Evolutionary conservation across 2,888 invertebrate genomes (phyloP).

Genomic region (Tetragonisca angustula): DNA sequence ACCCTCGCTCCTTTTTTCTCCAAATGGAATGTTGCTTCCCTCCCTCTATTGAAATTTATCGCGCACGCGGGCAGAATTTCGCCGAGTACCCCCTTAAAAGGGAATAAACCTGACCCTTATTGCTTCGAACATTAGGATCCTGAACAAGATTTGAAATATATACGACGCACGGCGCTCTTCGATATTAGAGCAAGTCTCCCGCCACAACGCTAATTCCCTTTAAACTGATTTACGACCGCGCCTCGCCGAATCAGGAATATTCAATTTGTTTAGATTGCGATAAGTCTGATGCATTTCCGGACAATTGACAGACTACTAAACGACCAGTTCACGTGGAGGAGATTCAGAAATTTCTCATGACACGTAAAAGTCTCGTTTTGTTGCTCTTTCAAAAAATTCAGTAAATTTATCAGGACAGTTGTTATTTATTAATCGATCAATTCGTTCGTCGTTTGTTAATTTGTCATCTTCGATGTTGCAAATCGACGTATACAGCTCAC

Average conservation of each 20-base stretch:
- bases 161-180: neutral
- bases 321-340: too few relatives aligned
- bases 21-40: constrained; percentile 25
- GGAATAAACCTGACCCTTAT: constrained; percentile 26
- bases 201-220: neutral
- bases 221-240: neutral
- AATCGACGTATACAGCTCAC: too few relatives aligned
- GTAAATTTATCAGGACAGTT: neutral
- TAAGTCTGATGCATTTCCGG: neutral
- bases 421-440: neutral
- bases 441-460: neutral
- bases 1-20: neutral
- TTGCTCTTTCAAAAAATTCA: neutral
- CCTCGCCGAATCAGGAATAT: neutral
- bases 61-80: constrained; percentile 29
- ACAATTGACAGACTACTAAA: too few relatives aligned
- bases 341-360: neutral
- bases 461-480: neutral
- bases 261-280: neutral
- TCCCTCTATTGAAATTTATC: constrained; percentile 32
- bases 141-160: constrained; percentile 21
- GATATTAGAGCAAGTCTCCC: neutral
- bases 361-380: neutral
- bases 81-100: constrained; percentile 11
- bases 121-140: constrained; percentile 28